Base-by-base conservation (phyloP, 1,140 invertebrate genomes). In the Gryon sp. region DNA sequence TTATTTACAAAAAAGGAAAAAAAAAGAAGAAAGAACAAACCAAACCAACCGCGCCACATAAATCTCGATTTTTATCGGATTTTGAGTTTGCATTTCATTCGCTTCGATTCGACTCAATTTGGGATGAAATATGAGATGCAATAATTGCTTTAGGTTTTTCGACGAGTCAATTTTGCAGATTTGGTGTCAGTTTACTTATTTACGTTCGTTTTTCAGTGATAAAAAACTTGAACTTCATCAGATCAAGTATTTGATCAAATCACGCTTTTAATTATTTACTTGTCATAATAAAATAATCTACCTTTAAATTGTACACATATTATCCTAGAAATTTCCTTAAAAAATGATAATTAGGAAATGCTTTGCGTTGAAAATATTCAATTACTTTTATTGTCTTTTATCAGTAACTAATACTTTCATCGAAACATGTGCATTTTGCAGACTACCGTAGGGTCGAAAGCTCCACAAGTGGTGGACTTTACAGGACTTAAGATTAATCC, bases 401-500 rank as follows among this genome's bases (percentile, higher is more conserved):
- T 19, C 18, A 16, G 4, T n/a, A n/a, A 14, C 9, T 24, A 18
- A 62, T 74, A 74, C 36, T 65, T 75, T 30, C 50, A n/a, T 14
- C 19, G 20, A 3, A 48, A 60, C 19, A 55, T 66, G 53, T 57
- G 72, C 12, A 76, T 60, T 78, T 78, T 53, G 22, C 55, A 34
- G 52, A 78, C 38, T 20, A 19, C 34, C 48, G 57, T 32, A 62
- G 43, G 59, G 30, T 48, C 28, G 34, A 78, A 50, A 75, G 75
- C 83, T 88, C 85, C 66, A 89, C 87, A 88, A 89, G 86, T 88
- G 87, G 86, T 83, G 84, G 87, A 87, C 86, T 88, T 88, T 87
- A 86, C 83, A 81, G 82, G 86, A 84, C 82, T 88, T 88, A 87
- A 85, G 83, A 87, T 87, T 88, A 87, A 89, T 88, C 85, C 86